Base-by-base conservation (phyloP, 2,797 vertebrate genomes). In the Pelodytes ibericus region DNA sequence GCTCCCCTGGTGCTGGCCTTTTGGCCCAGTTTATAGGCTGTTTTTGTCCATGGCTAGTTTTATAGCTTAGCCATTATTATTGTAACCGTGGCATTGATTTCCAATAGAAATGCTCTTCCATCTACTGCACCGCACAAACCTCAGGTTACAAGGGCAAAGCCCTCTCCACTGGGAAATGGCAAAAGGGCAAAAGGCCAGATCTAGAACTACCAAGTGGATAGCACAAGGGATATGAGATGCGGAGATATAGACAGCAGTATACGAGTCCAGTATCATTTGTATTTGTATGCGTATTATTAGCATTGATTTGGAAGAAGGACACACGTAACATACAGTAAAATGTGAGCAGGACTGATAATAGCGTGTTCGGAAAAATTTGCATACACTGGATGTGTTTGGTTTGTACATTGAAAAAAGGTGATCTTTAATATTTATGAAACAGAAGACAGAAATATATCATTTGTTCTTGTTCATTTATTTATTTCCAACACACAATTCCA, bases 71-170 rank as follows among this genome's bases (percentile, higher is more conserved):
- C 72, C 79, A 16, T 80, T 73, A 0, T 51, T 41, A 77, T 2
- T n/a, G 47, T 63, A 77, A 49, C 36, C n/a, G 70, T 77, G 84
- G 82, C 74, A 82, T 56, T 71, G 79, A 80, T 82, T 82, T 72
- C 74, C 79, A 3, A 41, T 10, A 33, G 74, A 13, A 22, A n/a
- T 33, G 41, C 22, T 49, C 64, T 53, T 3, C 72, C 76, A 82
- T 24, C 59, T 33, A 61, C 66, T 5, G 16, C 31, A 31, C 53
- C 10, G 77, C 61, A 26, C 39, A 3, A 30, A 71, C 57, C 30
- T 1, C 11, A 30, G 71, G 41, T 22, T 79, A 66, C 4, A 24
- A 44, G 69, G 51, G 29, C 15, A 53, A 66, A 58, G 44, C n/a
- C 44, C 22, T 44, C 4, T 2, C 2, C 1, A 25, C 49, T 24